Percentiles rank a stretch among this genome's conserved stretches.
Conservation (phyloP, 2,888 invertebrate genomes). For the Coenonympha arcania region DNA sequence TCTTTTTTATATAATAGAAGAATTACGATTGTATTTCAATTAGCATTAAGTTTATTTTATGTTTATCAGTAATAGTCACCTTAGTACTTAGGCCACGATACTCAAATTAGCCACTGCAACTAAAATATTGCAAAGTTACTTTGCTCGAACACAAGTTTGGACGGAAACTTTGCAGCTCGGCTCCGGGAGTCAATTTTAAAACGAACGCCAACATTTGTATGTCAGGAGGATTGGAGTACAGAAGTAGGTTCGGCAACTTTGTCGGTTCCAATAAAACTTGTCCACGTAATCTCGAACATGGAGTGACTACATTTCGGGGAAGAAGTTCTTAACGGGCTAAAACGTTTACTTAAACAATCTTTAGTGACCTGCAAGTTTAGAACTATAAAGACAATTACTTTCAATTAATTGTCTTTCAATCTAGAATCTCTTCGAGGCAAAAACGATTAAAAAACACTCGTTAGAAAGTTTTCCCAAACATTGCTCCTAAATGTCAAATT, state of each 20-base stretch:
- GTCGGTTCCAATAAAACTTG: slow-evolving; percentile 43
- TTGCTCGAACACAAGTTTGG: not conserved
- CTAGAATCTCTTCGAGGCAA: no score
- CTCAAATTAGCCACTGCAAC: not conserved
- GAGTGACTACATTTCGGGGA: slow-evolving; percentile 26
- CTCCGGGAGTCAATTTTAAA: slow-evolving; percentile 25
- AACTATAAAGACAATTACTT: no score
- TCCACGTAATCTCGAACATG: slow-evolving; percentile 37
- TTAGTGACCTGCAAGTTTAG: no score
- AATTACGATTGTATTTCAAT: no score
- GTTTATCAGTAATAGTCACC: not conserved
- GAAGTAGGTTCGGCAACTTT: slow-evolving; percentile 37
- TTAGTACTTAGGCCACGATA: not conserved
- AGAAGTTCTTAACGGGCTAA: slow-evolving; percentile 12
- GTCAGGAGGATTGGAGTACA: slow-evolving; percentile 30
- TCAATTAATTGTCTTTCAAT: no score
- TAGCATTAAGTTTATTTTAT: not conserved
- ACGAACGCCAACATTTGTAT: slow-evolving; percentile 30
- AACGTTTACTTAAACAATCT: no score
- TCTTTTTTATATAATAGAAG: no score
- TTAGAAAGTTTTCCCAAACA: no score
- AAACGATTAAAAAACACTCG: no score
- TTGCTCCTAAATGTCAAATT: no score
- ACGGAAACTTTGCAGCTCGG: slow-evolving; percentile 15
- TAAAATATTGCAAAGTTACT: slow-evolving; percentile 7